A percentile compares a stretch with the other conserved stretches of the same genome.
Conservation (phyloP, 2,797 vertebrate species). For the Steatocranus sp. region DNA sequence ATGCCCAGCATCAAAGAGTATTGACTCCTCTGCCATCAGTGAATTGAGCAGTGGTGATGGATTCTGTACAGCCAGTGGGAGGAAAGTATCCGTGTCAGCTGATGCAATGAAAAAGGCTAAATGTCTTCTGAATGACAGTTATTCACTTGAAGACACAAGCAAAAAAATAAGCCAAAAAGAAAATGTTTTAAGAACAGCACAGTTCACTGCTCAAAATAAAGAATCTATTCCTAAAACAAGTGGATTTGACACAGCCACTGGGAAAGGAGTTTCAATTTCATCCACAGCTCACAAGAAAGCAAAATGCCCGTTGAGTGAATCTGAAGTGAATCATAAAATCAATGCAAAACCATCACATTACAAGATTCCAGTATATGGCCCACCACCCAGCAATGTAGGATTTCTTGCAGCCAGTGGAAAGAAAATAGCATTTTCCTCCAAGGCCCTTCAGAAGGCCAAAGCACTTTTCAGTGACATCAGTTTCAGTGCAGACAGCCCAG, state of each 20-base stretch:
- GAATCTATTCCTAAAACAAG: conserved; percentile 13
- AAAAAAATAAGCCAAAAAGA: background rate
- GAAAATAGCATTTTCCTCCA: conserved; percentile 70
- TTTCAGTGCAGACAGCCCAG: background rate
- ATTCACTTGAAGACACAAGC: conserved; percentile 16
- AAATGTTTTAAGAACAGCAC: conserved; percentile 14
- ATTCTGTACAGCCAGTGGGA: conserved; percentile 72
- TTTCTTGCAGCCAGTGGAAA: conserved; percentile 78
- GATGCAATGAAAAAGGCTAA: conserved; percentile 73
- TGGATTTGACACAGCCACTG: conserved; percentile 71
- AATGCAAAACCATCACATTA: background rate
- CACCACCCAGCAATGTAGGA: conserved; percentile 36
- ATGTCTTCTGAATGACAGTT: conserved; percentile 68
- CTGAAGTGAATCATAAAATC: background rate
- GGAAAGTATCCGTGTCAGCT: conserved; percentile 73
- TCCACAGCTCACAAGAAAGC: conserved; percentile 77
- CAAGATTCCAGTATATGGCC: background rate
- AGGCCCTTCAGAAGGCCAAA: conserved; percentile 73
- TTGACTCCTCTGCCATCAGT: background rate
- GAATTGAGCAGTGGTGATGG: conserved; percentile 35
- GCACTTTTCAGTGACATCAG: conserved; percentile 70
- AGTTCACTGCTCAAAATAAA: background rate
- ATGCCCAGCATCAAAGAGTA: conserved; percentile 33
- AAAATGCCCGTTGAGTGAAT: conserved; percentile 54
- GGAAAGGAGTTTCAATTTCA: conserved; percentile 75